Evolutionary conservation across 1,140 invertebrate species (phyloP).

Genomic region (Pogonognathellus flavescens): DNA sequence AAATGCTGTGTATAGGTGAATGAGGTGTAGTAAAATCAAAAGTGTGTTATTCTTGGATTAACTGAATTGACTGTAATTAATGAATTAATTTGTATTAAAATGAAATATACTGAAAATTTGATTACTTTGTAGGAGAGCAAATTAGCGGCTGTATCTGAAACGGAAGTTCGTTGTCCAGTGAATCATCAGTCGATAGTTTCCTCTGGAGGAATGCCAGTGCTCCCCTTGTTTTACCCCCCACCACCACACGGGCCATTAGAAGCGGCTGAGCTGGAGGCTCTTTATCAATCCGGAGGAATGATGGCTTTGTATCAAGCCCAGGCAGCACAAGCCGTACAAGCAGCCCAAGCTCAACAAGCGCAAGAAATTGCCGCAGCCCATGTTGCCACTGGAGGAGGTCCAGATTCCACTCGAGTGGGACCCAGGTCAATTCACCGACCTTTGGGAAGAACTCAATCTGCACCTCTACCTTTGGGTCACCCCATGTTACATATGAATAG

Average conservation of each 20-base stretch:
- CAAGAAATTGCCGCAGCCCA: constrained; percentile 44
- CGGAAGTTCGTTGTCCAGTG: constrained; percentile 74
- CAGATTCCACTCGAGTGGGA: constrained; percentile 25
- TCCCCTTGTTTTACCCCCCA: constrained; percentile 82
- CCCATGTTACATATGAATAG: constrained; percentile 78
- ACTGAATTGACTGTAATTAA: no score
- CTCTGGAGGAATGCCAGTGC: constrained; percentile 78
- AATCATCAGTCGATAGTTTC: constrained; percentile 80
- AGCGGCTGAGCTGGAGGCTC: constrained; percentile 61
- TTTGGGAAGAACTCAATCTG: constrained; percentile 85
- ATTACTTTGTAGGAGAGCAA: constrained; percentile 69
- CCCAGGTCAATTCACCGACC: constrained; percentile 23
- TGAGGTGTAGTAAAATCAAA: no score
- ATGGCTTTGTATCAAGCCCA: constrained; percentile 64
- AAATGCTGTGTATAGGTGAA: no score
- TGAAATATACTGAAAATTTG: no score
- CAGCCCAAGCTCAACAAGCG: constrained; percentile 48
- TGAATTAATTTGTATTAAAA: no score
- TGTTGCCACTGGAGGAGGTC: background rate
- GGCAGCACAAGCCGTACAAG: constrained; percentile 46
- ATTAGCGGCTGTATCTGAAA: constrained; percentile 80
- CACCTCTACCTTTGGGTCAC: constrained; percentile 89
- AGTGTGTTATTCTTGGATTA: no score
- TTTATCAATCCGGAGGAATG: constrained; percentile 64
- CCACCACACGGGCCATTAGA: constrained; percentile 72